phyloP scores from a whole-genome alignment of 2,888 invertebrate species.

The Agonopterix alstromeriana region DNA sequence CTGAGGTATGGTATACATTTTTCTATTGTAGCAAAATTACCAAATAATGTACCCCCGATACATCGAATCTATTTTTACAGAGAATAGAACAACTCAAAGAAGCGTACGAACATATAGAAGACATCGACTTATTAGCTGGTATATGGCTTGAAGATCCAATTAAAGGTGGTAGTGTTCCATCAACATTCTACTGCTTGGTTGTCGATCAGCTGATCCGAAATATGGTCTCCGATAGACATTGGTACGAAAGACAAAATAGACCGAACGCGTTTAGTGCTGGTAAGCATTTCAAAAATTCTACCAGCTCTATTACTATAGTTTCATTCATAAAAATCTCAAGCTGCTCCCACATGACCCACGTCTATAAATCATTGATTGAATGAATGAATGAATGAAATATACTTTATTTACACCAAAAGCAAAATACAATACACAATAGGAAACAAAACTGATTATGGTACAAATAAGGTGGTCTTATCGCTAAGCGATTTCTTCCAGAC shows the following conservation, averaged over 20 bases:
- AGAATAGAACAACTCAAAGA: constrained; percentile 23
- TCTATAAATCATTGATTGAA: too few relatives aligned
- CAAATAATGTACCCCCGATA: too few relatives aligned
- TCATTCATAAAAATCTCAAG: too few relatives aligned
- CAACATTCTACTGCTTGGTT: constrained; percentile 90
- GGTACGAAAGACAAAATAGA: constrained; percentile 63
- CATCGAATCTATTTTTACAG: constrained; percentile 15
- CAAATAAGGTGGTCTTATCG: too few relatives aligned
- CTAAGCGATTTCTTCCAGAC: too few relatives aligned
- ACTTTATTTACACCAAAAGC: too few relatives aligned
- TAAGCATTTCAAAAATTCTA: constrained; percentile 12
- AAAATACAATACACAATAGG: too few relatives aligned
- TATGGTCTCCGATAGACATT: constrained; percentile 88
- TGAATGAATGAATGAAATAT: too few relatives aligned
- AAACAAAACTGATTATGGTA: too few relatives aligned
- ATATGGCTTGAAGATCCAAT: constrained; percentile 88
- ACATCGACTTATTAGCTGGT: constrained; percentile 92
- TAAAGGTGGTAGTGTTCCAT: constrained; percentile 88
- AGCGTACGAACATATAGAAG: constrained; percentile 77
- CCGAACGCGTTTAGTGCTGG: constrained; percentile 36
- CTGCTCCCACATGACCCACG: too few relatives aligned
- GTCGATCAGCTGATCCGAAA: constrained; percentile 88
- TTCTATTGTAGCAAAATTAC: too few relatives aligned
- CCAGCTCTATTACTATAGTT: too few relatives aligned
- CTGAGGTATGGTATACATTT: constrained; percentile 9